phyloP scores from a whole-genome alignment of 2,797 vertebrate genomes.

The Enteromius thamalakanensis region DNA sequence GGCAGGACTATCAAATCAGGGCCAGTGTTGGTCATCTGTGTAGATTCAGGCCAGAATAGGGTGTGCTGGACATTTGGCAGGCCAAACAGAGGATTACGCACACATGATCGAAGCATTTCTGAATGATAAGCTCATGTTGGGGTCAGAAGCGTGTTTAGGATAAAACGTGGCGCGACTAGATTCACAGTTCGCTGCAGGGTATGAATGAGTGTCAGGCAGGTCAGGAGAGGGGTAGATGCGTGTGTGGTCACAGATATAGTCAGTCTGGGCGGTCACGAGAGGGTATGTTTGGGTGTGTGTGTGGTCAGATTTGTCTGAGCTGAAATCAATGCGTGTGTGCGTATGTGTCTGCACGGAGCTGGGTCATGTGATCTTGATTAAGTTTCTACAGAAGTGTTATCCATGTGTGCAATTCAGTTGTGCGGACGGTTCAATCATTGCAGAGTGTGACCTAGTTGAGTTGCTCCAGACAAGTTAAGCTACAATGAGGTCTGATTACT shows the following conservation, averaged over 20 bases:
- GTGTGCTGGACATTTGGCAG: slow-evolving; percentile 45
- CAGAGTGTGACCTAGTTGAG: slow-evolving; percentile 46
- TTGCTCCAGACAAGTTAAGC: slow-evolving; percentile 51
- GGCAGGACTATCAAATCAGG: slow-evolving; percentile 18
- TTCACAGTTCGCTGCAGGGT: not conserved
- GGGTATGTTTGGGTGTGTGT: slow-evolving; percentile 2
- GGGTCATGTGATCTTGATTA: slow-evolving; percentile 35
- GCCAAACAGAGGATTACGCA: slow-evolving; percentile 37
- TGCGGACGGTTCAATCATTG: slow-evolving; percentile 30
- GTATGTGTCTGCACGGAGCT: not conserved
- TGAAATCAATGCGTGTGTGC: not conserved
- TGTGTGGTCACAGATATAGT: slow-evolving; percentile 37
- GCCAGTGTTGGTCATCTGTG: slow-evolving; percentile 12
- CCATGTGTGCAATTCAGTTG: slow-evolving; percentile 10
- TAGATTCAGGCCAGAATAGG: slow-evolving; percentile 47
- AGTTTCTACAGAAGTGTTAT: slow-evolving; percentile 13
- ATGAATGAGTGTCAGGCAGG: slow-evolving; percentile 37
- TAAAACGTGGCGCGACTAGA: slow-evolving; percentile 1
- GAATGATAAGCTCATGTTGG: slow-evolving; percentile 45
- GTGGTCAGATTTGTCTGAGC: slow-evolving; percentile 6
- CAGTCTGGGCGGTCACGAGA: slow-evolving; percentile 9
- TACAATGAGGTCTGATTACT: slow-evolving; percentile 38
- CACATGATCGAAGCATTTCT: slow-evolving; percentile 39
- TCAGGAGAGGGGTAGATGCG: slow-evolving; percentile 54
- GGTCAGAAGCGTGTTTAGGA: slow-evolving; percentile 13